These are phyloP conservation scores for Phataginus tricuspis DNA, from an alignment of 2,797 vertebrate species.

Conservation along the genomic window DNA sequence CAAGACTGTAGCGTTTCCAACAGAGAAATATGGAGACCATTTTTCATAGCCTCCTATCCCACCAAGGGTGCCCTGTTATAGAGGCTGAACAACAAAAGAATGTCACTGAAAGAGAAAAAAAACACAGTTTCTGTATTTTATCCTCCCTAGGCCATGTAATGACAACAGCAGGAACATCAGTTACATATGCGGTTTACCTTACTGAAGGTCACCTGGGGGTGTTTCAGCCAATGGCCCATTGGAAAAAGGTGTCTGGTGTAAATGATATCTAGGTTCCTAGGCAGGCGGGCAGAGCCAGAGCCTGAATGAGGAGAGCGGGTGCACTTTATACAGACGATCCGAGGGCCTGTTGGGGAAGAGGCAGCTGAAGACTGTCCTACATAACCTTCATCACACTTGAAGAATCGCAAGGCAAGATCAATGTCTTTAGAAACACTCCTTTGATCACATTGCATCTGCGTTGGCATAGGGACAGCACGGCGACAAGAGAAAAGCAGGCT, in stretches of 20 bases:
- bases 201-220: neutral
- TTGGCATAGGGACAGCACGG: constrained; percentile 56
- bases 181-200: neutral
- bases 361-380: neutral
- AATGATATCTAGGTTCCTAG: neutral
- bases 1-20: constrained; percentile 54
- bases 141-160: neutral
- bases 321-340: neutral
- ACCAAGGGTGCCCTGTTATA: constrained; percentile 55
- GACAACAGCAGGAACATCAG: neutral
- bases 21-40: neutral
- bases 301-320: neutral
- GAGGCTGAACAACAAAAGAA: neutral
- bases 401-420: constrained; percentile 59
- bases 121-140: neutral
- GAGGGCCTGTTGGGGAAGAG: neutral
- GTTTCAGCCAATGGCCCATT: neutral
- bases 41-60: neutral
- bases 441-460: constrained; percentile 66
- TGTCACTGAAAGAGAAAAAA: neutral
- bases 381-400: neutral
- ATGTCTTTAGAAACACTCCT: constrained; percentile 35
- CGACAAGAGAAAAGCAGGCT: neutral
- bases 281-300: neutral
- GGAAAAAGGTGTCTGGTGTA: neutral